Conservation (phyloP, 2,888 invertebrate species). For the Sminthurides aquaticus region DNA sequence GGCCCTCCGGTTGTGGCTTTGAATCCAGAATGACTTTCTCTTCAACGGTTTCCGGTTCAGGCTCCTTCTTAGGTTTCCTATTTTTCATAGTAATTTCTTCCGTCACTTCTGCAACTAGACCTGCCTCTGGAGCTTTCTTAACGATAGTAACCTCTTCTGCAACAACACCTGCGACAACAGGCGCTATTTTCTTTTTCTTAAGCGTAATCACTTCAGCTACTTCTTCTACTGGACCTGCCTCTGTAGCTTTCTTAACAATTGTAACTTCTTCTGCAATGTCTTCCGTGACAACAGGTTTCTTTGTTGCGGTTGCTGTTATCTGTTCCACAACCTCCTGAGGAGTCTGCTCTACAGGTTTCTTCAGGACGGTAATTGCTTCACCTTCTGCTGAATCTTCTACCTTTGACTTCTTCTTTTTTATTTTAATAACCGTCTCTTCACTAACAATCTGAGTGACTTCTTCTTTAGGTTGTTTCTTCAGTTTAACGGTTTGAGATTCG, state of each 20-base stretch:
- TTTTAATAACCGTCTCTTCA: not conserved
- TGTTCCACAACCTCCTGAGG: not conserved
- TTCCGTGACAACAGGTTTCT: slow-evolving; percentile 8
- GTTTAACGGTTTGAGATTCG: slow-evolving; percentile 7
- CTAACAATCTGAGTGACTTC: not conserved
- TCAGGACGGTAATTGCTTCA: not conserved
- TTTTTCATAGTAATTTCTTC: slow-evolving; percentile 22
- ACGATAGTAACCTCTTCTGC: slow-evolving; percentile 45
- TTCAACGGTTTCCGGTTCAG: slow-evolving; percentile 38
- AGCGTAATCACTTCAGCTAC: slow-evolving; percentile 19
- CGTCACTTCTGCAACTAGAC: slow-evolving; percentile 16
- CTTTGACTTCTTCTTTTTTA: slow-evolving; percentile 6
- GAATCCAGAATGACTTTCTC: slow-evolving; percentile 42
- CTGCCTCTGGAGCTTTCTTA: slow-evolving; percentile 53
- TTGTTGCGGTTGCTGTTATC: not conserved
- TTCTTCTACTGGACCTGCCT: slow-evolving; percentile 52
- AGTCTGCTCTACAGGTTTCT: not conserved
- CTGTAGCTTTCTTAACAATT: slow-evolving; percentile 55
- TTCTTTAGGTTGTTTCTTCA: slow-evolving; percentile 12
- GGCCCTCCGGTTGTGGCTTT: slow-evolving; percentile 47
- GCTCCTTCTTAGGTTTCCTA: slow-evolving; percentile 20
- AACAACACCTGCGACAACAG: slow-evolving; percentile 27
- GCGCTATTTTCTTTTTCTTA: slow-evolving; percentile 45
- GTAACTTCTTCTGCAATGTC: slow-evolving; percentile 11
- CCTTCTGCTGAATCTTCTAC: slow-evolving; percentile 5